Evolutionary conservation across 2,888 invertebrate species (phyloP).

Genomic region (Gortyna flavago): DNA sequence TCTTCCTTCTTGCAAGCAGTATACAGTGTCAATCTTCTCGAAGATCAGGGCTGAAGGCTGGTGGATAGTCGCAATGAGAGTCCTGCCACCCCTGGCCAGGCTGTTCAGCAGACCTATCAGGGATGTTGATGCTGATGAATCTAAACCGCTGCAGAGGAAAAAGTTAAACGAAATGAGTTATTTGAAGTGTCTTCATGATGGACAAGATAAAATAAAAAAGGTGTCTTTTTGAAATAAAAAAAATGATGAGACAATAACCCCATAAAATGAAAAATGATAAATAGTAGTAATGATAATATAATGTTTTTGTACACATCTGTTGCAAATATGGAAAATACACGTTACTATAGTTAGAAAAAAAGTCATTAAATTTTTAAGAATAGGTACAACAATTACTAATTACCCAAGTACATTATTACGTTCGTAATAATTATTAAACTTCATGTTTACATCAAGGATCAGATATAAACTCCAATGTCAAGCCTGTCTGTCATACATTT

Average conservation of each 20-base stretch:
- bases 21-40: slow-evolving; percentile 97
- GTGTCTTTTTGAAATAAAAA: background rate
- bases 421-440: background rate
- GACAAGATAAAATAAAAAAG: background rate
- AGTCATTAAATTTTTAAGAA: slow-evolving; percentile 1
- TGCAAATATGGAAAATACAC: background rate
- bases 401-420: background rate
- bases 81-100: slow-evolving; percentile 95
- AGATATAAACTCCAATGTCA: slow-evolving; percentile 21
- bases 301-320: background rate
- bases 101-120: slow-evolving; percentile 94
- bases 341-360: background rate
- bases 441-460: slow-evolving; percentile 22
- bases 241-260: too few relatives aligned
- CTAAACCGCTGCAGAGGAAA: slow-evolving; percentile 93
- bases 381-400: background rate
- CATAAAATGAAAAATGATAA: too few relatives aligned
- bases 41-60: slow-evolving; percentile 98
- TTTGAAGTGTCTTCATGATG: background rate
- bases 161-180: background rate
- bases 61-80: slow-evolving; percentile 97
- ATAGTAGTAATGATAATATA: too few relatives aligned
- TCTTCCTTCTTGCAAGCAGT: slow-evolving; percentile 94
- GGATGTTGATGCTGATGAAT: slow-evolving; percentile 96
- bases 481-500: background rate